Base-by-base conservation (phyloP, 2,888 invertebrate genomes). In the Xylocampa areola region DNA sequence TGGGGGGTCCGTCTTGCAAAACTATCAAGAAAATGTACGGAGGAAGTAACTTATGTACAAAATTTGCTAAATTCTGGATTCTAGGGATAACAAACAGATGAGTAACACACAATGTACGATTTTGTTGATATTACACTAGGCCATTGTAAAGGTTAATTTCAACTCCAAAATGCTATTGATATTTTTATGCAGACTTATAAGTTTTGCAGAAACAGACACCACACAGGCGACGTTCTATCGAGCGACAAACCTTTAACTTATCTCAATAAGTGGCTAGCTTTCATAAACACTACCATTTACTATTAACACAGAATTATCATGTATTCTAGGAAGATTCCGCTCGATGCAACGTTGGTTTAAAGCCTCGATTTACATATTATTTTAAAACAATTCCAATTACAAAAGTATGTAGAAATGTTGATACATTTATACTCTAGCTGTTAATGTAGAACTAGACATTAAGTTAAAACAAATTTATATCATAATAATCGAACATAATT, bases 401-500 rank as follows among this genome's bases (percentile, higher is more conserved):
- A 73, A 68, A 67, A 53, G 14, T 61, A 52, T 66, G 49, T 51
- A 58, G 57, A 70, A 44, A 45, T 44, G 47, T 65, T 64, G 55
- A 37, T 54, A 74, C 52, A 71, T 61, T 44, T 50, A 68, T 55
- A 65, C 52, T 37, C 66, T 68, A 76, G 44, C 53, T 47, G 49
- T 49, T 65, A 59, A 52, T 44, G 33, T 59, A 62, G 23, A 63
- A 65, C 49, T 61, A 64, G 59, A 71, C 67, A 71, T 70, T 69
- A 63, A 62, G 74, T 63, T 81, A 85, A 85, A 81, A 84, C 82
- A 76, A 86, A 79, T 83, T 85, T 70, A 86, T 86, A 81, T 80
- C 75, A 84, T 86, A 83, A 78, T 69, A 84, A 80, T 75, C 54
- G 79, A 89, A 90, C 91, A 91, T 91, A 91, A 91, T 91, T 91